Evolutionary conservation across 2,797 vertebrate species (phyloP), one percentile per base, ranked within the genome.

Genomic region (Sebastes aleutianus): DNA sequence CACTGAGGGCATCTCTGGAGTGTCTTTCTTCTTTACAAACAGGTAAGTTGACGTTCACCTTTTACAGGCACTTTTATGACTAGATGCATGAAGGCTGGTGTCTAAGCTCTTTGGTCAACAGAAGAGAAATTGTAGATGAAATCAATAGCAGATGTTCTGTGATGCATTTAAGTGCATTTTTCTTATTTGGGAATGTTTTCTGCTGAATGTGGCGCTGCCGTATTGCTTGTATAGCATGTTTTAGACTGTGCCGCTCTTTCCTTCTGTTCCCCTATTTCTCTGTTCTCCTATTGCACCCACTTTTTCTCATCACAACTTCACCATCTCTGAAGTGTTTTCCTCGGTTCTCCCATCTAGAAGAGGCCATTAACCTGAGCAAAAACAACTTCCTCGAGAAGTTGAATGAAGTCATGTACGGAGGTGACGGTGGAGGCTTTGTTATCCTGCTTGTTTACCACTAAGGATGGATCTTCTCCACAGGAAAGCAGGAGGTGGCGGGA

Each of bases 381-480:
- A 73, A 26, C 26, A 50, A 85, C 36, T 54, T 54, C 24, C 27
- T 12, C 22, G 8, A 72, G 58, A 83, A 70, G 77, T 63, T 78
- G 62, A 74, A 79, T 64, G 53, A 80, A 74, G 70, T 78, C 27
- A 14, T 36, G 27, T 63, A 31, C 50, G 13, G 66, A 65, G 29
- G 31, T 69, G 75, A 72, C 10, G 66, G 65, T 10, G 9, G 72
- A 62, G 14, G 39, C 64, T 85, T 87, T 87, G 86, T 87, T 72
- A 12, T 74, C 62, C 72, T 70, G 68, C 80, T 85, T 78, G 47
- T 86, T 85, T 80, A 68, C 75, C 75, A 76, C 78, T 27, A 67
- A 22, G 76, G 63, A 83, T 56, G 82, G 83, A 87, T 90, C 72
- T 85, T 74, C 83, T 87, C 84, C 79, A 62, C 87, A 80, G 76